Evolutionary conservation across 64 coral and sea anemone genomes (phyloP).

Genomic region (Dendronephthya gigantea): DNA sequence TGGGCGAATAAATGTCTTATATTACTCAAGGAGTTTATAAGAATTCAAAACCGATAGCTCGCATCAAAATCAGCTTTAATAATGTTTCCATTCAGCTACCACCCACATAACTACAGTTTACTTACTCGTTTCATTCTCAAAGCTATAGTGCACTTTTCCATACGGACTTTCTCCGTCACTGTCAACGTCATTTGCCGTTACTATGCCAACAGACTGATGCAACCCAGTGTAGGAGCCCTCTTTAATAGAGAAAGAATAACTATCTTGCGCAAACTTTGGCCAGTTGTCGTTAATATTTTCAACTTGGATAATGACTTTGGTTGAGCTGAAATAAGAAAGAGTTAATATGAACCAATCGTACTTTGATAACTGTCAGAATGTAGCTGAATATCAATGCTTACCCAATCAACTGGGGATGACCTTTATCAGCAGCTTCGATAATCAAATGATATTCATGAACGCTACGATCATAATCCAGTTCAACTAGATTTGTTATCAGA

Average conservation of each 20-base stretch:
- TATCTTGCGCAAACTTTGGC: constrained; percentile 48
- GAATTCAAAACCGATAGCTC: no score
- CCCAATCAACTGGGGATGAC: constrained; percentile 55
- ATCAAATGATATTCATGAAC: constrained; percentile 42
- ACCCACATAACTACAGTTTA: not conserved
- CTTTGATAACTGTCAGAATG: not conserved
- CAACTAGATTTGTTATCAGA: constrained; percentile 32
- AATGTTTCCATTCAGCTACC: no score
- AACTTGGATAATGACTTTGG: constrained; percentile 62
- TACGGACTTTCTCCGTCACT: constrained; percentile 38
- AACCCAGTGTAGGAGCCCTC: constrained; percentile 59
- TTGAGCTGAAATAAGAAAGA: constrained; percentile 35
- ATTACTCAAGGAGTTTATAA: no score
- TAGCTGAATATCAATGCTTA: constrained; percentile 18
- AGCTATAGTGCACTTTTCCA: constrained; percentile 60
- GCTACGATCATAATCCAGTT: constrained; percentile 65
- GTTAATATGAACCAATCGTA: not conserved
- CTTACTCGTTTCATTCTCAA: constrained; percentile 79
- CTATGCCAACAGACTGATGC: constrained; percentile 47
- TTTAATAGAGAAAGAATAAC: constrained; percentile 46
- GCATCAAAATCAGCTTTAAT: no score
- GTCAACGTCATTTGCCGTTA: constrained; percentile 60
- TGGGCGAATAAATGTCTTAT: not conserved
- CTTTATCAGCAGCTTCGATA: constrained; percentile 53
- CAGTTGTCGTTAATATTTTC: constrained; percentile 83